Evolutionary conservation across 2,797 vertebrate genomes (phyloP), one percentile per base, ranked within the genome.

Genomic region (Sebastes vulpes): DNA sequence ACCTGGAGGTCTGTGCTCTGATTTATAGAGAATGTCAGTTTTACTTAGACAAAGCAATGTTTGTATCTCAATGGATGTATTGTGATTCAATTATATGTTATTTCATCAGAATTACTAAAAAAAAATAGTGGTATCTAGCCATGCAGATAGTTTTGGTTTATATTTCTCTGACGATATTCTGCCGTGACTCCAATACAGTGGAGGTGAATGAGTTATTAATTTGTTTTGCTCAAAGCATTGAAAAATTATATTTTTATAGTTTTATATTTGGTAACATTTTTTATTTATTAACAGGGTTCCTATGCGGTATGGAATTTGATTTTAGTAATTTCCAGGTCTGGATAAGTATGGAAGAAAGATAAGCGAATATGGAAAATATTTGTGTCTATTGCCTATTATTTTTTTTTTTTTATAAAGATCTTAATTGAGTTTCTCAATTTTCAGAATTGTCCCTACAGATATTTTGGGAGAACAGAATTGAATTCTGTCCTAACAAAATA

Each of bases 1-100:
- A 92, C 98, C 98, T 0, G 95, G 97, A 0, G 96, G 94, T 95
- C 21, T 52, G 92, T 87, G 50, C 18, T 11, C 31, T 54, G 10
- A 61, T 56, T 64, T 57, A 56, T n/a, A 50, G 21, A 67, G 16
- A 11, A 31, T n/a, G 2, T n/a, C 9, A 32, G 4, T 16, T 61
- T n/a, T n/a, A 75, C 5, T 48, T 10, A 29, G 5, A 38, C 18
- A 6, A 21, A 56, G 9, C 25, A 11, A 18, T 52, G 18, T 25
- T 38, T 56, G 59, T 31, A 35, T 52, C 11, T 54, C 10, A 21
- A 14, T 25, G n/a, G 16, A 52, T 32, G 35, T n/a, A n/a, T 26
- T 65, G 23, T 28, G 4, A 32, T 38, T 6, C 20, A 60, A 3
- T 29, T 65, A 35, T 35, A 67, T 29, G 6, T 9, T 1, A 69